A percentile compares a stretch with the other conserved stretches of the same genome.
Evolutionary conservation across 2,113 vertebrate species (phyloP).

Genomic region (Polyodon spathula): DNA sequence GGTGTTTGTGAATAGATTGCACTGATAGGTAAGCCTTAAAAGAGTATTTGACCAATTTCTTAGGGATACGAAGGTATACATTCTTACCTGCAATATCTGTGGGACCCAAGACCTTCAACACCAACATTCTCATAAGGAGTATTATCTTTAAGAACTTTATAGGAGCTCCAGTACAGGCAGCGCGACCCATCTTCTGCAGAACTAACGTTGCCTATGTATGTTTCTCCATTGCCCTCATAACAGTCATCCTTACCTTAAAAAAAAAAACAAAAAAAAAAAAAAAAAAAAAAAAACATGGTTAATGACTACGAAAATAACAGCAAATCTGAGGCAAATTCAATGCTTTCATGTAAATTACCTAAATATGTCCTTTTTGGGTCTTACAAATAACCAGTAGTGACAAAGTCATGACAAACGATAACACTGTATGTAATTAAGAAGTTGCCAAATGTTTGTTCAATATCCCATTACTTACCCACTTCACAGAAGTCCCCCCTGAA

Average conservation of each 20-base stretch:
- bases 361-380: too few species aligned
- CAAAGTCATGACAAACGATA: too few species aligned
- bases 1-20: too few species aligned
- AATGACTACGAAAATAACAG: too few species aligned
- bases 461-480: slow-evolving; percentile 42
- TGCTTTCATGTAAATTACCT: too few species aligned
- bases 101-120: slow-evolving; percentile 47
- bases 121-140: slow-evolving; percentile 29
- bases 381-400: too few species aligned
- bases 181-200: slow-evolving; percentile 45
- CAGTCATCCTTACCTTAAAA: slow-evolving; percentile 50
- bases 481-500: slow-evolving; percentile 48
- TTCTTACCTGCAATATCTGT: slow-evolving; percentile 60
- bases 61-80: too few species aligned
- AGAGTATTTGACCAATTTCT: too few species aligned
- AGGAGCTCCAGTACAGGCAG: slow-evolving; percentile 60
- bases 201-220: slow-evolving; percentile 49
- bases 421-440: too few species aligned
- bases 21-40: too few species aligned
- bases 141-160: slow-evolving; percentile 42
- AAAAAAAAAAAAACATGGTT: too few species aligned
- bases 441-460: background rate
- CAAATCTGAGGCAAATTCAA: too few species aligned
- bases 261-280: background rate
- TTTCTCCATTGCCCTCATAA: slow-evolving; percentile 46